Percentiles rank a stretch among this genome's conserved stretches.
These are phyloP conservation scores for Heteromormyrus szaboi DNA, from an alignment of 2,797 vertebrate species.

Conservation along the genomic window DNA sequence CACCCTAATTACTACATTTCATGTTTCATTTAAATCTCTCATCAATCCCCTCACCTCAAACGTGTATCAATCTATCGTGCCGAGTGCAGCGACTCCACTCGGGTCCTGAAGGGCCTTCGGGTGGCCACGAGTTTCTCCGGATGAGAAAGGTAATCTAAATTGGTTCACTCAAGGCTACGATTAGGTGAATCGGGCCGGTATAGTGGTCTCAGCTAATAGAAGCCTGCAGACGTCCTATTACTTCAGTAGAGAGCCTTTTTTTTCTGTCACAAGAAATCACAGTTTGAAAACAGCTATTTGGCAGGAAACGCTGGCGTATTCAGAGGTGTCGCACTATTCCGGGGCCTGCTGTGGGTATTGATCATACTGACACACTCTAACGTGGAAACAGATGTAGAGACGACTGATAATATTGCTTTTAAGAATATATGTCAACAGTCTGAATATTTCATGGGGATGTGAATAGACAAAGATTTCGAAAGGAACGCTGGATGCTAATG, in stretches of 20 bases:
- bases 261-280: not conserved
- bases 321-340: not conserved
- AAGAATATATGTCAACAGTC: not conserved
- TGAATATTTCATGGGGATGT: not conserved
- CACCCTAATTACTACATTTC: conserved; percentile 8
- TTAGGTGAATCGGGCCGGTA: not conserved
- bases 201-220: not conserved
- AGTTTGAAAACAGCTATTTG: not conserved
- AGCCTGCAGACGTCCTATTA: not conserved
- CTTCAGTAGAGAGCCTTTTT: not conserved
- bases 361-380: not conserved
- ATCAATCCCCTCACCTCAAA: not conserved
- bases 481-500: not conserved
- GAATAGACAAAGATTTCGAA: not conserved
- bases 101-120: not conserved
- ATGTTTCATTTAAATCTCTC: conserved; percentile 17
- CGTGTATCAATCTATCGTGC: not conserved
- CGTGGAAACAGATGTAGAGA: not conserved
- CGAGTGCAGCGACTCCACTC: not conserved
- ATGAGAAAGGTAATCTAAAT: conserved; percentile 10
- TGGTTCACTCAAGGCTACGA: conserved; percentile 15
- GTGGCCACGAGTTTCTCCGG: not conserved
- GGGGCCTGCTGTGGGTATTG: not conserved
- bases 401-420: not conserved
- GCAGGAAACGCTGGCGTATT: not conserved